Base-by-base conservation (phyloP, 2,888 invertebrate species). In the Cheilosia variabilis region DNA sequence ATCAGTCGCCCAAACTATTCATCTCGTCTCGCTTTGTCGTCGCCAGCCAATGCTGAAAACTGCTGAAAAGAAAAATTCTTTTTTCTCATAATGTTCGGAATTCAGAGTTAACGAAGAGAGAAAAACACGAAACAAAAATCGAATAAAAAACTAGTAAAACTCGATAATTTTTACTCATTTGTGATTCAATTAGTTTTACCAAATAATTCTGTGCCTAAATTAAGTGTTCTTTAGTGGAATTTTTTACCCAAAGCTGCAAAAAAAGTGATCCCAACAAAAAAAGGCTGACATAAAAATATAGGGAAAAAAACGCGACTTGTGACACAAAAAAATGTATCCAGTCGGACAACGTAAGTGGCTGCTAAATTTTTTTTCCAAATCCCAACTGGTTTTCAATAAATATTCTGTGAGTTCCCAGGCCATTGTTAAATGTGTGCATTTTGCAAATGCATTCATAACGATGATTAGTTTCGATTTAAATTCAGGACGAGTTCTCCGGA, bases 331-430 rank as follows among this genome's bases (percentile, higher is more conserved):
- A 92, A 95, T 95, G 95, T 94, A 94, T 93, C 95, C 95, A 90
- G 94, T 94, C 92, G 95, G 94, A 91, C 95, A 94, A 93, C 94
- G 95, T 95, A 93, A 94, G 94, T 94, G 92, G 87, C 76, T 55
- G 78, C 34, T 55, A 47, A 19, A 3, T 34, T 41, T 43, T 24
- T 37, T 52, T 58, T 41, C 15, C 34, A 45, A 53, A 37, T 13
- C 27, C 19, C 13, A 31, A 34, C 17, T 73, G 45, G 53, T 62
- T 72, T 47, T n/a, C 43, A 52, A 34, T 45, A 52, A 1, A 58
- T 4, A 22, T 27, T 27, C 24, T 60, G 37, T 50, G 60, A 41
- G 52, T 19, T 60, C 22, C 24, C 13, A 50, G 17, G 52, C 7
- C 19, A 45, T 45, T 17, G 31, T 45, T n/a, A 31, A 17, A 31